Evolutionary conservation across 2,113 vertebrate genomes (phyloP), one percentile per base, ranked within the genome.

Genomic region (Galemys pyrenaicus): DNA sequence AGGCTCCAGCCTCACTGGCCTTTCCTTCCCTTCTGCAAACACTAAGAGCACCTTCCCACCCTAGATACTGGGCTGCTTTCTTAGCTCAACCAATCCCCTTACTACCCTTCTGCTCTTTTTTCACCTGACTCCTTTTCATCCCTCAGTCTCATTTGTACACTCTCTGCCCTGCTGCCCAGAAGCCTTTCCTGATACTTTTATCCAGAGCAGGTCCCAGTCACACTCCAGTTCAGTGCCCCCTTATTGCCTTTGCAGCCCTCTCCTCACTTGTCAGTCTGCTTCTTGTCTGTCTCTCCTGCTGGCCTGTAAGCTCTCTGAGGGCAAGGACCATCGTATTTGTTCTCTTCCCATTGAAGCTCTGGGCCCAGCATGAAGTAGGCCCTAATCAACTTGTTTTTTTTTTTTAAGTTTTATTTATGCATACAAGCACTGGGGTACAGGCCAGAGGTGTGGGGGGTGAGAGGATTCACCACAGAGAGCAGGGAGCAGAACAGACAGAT

Each of bases 231-330:
- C 32, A n/a, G 15, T 51, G 35, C 37, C 24, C 37, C 90, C 22
- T 67, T 30, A 32, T 74, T 85, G 78, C 16, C 68, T 92, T 39
- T 41, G 35, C 12, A 78, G 24, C 12, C 35, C 24, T 82, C 62
- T 20, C 8, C 16, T 60, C 20, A 64, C 41, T 24, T 41, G 37
- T 9, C 64, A 49, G 26, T 12, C n/a, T 56, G 15, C 28, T 44
- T 68, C 64, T 17, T n/a, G 28, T 35, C 56, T 68, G 41, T 20
- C 26, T 37, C 41, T 17, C 71, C 62, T 82, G 62, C 19, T 71
- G 58, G 20, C 56, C 35, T 81, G 39, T 35, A 89, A 68, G 60
- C 46, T 87, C 49, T 87, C 81, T 83, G 87, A 91, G 35, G 46
- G 26, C 17, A 67, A 49, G 39, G 15, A 75, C 24, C 8, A 15